These are phyloP conservation scores for Benitochromis conjunctus DNA, from an alignment of 2,113 vertebrate genomes.

Conservation along the genomic window DNA sequence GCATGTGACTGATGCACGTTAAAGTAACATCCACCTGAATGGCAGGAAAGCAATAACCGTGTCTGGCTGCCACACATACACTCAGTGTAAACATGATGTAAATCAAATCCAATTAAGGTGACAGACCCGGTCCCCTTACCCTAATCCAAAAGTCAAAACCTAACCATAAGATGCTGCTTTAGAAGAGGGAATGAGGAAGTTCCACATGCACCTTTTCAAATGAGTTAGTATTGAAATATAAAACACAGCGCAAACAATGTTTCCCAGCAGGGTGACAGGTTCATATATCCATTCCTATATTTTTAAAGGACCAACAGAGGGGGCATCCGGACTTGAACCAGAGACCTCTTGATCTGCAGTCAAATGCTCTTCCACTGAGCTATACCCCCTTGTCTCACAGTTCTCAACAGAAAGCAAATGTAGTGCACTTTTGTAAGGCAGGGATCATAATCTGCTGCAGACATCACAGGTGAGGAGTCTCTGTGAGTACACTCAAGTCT, in stretches of 20 bases:
- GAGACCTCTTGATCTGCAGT: constrained; percentile 81
- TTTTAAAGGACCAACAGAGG: not conserved
- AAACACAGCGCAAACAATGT: fast-evolving
- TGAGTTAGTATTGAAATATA: not conserved
- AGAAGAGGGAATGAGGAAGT: not conserved
- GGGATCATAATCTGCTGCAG: not conserved
- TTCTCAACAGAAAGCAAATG: not conserved
- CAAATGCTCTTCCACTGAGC: constrained; percentile 86
- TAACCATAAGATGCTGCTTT: not conserved
- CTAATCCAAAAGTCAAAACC: not conserved
- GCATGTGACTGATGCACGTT: not conserved
- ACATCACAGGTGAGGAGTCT: not conserved
- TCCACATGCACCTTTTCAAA: not conserved
- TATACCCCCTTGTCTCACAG: constrained; percentile 60
- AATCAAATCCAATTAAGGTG: not conserved
- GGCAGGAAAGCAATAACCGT: not conserved
- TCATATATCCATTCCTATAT: not conserved
- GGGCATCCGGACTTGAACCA: constrained; percentile 81
- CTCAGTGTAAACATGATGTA: too few relatives aligned
- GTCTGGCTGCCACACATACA: not conserved
- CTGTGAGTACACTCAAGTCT: not conserved
- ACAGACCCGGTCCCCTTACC: not conserved
- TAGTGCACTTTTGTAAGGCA: not conserved
- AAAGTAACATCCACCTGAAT: not conserved
- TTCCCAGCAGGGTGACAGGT: not conserved